Evolutionary conservation across 2,888 invertebrate species (phyloP).

Genomic region (Hedychridium roseum): DNA sequence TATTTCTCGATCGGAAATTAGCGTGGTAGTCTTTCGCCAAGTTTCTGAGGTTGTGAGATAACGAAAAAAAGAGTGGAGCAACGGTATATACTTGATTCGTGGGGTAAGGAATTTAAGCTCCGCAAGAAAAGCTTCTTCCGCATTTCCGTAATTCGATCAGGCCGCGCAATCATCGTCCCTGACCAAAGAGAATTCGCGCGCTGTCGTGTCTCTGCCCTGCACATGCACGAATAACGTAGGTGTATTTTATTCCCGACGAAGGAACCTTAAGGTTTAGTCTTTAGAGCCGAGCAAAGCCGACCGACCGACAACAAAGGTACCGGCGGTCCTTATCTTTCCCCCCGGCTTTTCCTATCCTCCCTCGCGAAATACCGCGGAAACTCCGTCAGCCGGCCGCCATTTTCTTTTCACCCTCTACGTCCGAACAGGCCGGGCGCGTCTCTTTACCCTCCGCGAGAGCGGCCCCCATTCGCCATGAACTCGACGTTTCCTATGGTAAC

Average conservation of each 20-base stretch:
- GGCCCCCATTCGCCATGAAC: slow-evolving; percentile 39
- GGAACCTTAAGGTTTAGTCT: slow-evolving; percentile 22
- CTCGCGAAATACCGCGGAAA: slow-evolving; percentile 27
- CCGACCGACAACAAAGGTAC: slow-evolving; percentile 32
- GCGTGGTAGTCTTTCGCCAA: no score
- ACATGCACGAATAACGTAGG: no score
- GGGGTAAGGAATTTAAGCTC: neutral
- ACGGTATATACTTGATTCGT: no score
- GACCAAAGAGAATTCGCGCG: slow-evolving; percentile 5
- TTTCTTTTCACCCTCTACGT: slow-evolving; percentile 46
- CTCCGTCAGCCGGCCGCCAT: slow-evolving; percentile 46
- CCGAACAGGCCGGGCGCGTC: no score
- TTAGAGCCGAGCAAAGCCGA: slow-evolving; percentile 23
- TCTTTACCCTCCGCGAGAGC: no score
- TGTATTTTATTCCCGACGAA: no score
- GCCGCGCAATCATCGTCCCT: slow-evolving; percentile 27
- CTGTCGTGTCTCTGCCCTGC: neutral
- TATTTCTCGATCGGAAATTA: no score
- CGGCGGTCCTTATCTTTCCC: slow-evolving; percentile 35
- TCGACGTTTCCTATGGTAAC: slow-evolving; percentile 46
- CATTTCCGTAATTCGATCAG: slow-evolving; percentile 23
- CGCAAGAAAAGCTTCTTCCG: slow-evolving; percentile 12
- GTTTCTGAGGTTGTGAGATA: no score
- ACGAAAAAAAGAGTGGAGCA: no score
- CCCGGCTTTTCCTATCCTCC: slow-evolving; percentile 24